Evolutionary conservation across 1,140 invertebrate species (phyloP).

Genomic region (Scaptomyza hsui): DNA sequence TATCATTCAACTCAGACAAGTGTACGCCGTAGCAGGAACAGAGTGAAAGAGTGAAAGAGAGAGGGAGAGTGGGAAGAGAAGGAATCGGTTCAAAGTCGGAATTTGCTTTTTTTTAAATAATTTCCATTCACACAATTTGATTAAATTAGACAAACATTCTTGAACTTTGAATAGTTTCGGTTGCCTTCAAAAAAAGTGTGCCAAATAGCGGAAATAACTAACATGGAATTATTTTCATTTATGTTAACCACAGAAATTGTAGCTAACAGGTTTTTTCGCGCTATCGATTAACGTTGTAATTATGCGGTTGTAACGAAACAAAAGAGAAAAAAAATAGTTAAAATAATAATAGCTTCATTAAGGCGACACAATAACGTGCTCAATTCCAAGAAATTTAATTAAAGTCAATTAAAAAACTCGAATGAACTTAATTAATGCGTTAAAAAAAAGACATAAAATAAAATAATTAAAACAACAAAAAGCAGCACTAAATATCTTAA

Average conservation of each 20-base stretch:
- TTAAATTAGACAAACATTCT: slow-evolving; percentile 49
- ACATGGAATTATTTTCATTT: slow-evolving; percentile 44
- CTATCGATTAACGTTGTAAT: slow-evolving; percentile 35
- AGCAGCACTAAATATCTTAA: slow-evolving; percentile 13
- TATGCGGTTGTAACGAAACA: slow-evolving; percentile 19
- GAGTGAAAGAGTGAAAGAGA: background rate
- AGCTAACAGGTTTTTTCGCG: slow-evolving; percentile 32
- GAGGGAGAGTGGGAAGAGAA: background rate
- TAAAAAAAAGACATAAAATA: slow-evolving; percentile 35
- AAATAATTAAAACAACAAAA: slow-evolving; percentile 14
- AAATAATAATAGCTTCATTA: slow-evolving; percentile 13
- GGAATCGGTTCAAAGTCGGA: slow-evolving; percentile 50
- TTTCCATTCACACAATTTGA: slow-evolving; percentile 29
- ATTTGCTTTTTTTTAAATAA: background rate
- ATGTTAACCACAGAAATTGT: background rate
- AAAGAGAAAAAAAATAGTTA: background rate
- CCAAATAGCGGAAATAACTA: slow-evolving; percentile 57
- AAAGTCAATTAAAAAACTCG: slow-evolving; percentile 55
- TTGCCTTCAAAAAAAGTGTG: slow-evolving; percentile 65
- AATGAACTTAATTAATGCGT: slow-evolving; percentile 59
- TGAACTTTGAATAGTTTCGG: slow-evolving; percentile 35
- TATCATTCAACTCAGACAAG: slow-evolving; percentile 33
- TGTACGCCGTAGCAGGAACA: slow-evolving; percentile 8
- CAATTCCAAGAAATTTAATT: slow-evolving; percentile 66
- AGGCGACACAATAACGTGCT: slow-evolving; percentile 30